These are phyloP conservation scores for Vanessa cardui DNA, from an alignment of 2,888 invertebrate species.

Conservation along the genomic window DNA sequence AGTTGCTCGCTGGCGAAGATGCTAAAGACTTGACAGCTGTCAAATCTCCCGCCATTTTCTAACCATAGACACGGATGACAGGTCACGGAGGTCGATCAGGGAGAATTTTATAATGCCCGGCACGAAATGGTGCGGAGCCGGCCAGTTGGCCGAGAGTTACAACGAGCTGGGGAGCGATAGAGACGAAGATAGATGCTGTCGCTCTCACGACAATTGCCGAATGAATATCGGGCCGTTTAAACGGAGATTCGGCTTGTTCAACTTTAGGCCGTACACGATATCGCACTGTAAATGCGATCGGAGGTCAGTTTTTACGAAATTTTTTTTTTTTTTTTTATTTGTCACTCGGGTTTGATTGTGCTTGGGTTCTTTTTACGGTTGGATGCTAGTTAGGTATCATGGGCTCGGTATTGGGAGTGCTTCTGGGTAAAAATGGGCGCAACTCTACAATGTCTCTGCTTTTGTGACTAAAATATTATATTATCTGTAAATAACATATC, in stretches of 20 bases:
- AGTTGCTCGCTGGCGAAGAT: not conserved
- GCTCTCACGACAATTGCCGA: conserved; percentile 88
- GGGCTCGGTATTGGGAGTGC: not conserved
- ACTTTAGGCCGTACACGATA: conserved; percentile 87
- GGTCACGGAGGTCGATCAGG: conserved; percentile 74
- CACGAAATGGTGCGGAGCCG: conserved; percentile 89
- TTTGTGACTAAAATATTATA: not conserved
- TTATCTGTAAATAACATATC: not conserved
- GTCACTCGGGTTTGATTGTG: conserved; percentile 11
- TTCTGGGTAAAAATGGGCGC: not conserved
- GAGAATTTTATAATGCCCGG: conserved; percentile 85
- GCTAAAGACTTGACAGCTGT: conserved; percentile 1
- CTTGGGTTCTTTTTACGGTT: not conserved
- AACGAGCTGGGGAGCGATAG: conserved; percentile 81
- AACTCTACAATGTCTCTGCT: not conserved
- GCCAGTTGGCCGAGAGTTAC: conserved; percentile 82
- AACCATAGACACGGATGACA: conserved; percentile 50
- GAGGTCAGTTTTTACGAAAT: conserved; percentile 80
- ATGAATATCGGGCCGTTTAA: conserved; percentile 84
- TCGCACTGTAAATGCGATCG: conserved; percentile 90
- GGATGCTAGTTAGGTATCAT: not conserved
- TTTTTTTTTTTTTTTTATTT: conserved; percentile 25
- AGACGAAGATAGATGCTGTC: conserved; percentile 87
- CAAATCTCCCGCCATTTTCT: conserved; percentile 16
- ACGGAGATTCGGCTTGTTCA: conserved; percentile 85